A percentile compares a stretch with the other conserved stretches of the same genome.
Conservation (phyloP, 2,888 invertebrate species). For the Periphyllus acericola region DNA sequence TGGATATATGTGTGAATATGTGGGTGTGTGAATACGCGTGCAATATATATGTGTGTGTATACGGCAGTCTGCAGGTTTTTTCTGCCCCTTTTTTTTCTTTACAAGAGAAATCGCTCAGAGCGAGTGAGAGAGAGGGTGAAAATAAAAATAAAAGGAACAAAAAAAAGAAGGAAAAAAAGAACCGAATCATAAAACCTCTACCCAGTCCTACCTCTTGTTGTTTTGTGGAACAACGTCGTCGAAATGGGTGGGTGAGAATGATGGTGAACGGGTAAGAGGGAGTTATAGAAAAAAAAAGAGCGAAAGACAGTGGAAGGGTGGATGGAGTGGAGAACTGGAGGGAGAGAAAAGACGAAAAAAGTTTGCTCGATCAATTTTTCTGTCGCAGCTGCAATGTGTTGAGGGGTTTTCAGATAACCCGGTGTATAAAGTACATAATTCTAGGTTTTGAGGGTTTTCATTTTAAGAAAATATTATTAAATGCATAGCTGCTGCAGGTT, state of each 20-base stretch:
- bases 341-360: conserved; percentile 45
- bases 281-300: background rate
- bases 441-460: conserved; percentile 36
- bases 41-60: conserved; percentile 10
- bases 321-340: background rate
- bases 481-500: background rate
- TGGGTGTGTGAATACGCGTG: background rate
- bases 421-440: conserved; percentile 47
- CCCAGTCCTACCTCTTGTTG: conserved; percentile 46
- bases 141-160: too few species aligned
- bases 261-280: background rate
- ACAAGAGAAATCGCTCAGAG: conserved; percentile 59
- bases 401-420: conserved; percentile 58
- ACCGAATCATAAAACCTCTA: conserved; percentile 61
- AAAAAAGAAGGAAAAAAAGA: conserved; percentile 42
- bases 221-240: conserved; percentile 49
- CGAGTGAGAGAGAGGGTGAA: background rate
- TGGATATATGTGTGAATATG: background rate
- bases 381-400: conserved; percentile 58
- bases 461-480: conserved; percentile 21
- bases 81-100: conserved; percentile 52
- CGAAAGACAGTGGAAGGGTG: background rate
- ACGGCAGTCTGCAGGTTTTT: conserved; percentile 39
- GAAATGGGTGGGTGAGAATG: background rate
- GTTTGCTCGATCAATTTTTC: conserved; percentile 61